Base-by-base conservation (phyloP, 1,140 invertebrate genomes). In the Drosophila triauraria region DNA sequence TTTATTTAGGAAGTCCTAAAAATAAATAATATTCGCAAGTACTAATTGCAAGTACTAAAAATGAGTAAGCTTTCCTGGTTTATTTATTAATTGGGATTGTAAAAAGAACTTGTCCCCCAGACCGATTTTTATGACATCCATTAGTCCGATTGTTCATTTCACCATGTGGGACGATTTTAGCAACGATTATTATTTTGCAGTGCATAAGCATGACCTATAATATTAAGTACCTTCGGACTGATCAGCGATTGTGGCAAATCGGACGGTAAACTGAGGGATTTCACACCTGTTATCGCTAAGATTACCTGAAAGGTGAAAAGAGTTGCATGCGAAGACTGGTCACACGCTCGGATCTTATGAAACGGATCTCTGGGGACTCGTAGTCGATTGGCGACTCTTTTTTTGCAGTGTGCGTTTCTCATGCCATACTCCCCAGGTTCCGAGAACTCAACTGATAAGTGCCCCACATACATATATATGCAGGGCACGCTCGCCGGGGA, bases 381-480 rank as follows among this genome's bases (percentile, higher is more conserved):
- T 20, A 20, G 20, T 43, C 15, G 32, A 59, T 20, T 6, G 20
- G 58, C n/a, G 35, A 9, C 43, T 32, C 13, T 40, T 25, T 40
- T 40, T 40, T 46, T 20, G 4, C 17, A 23, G 20, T 25, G 30
- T 32, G 35, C 25, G 20, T n/a, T 12, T 4, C 15, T 32, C 32
- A 10, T 32, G 8, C 15, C 20, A 7, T 10, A 17, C 17, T 62
- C 46, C 9, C 13, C 8, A 7, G 20, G 35, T 72, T 72, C 70
- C 68, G 30, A 72, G 68, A 74, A 74, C 51, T 71, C 7, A n/a
- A 13, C 27, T 72, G 70, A 74, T 74, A 72, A 72, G 69, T 6
- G 44, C n/a, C 64, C 46, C 53, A 56, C 5, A 56, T 56, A 23
- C 53, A 56, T 67, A 47, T 67, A 47, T 38, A 65, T 67, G 27